phyloP scores from a whole-genome alignment of 2,113 vertebrate genomes.

The Bubo blakistoni region DNA sequence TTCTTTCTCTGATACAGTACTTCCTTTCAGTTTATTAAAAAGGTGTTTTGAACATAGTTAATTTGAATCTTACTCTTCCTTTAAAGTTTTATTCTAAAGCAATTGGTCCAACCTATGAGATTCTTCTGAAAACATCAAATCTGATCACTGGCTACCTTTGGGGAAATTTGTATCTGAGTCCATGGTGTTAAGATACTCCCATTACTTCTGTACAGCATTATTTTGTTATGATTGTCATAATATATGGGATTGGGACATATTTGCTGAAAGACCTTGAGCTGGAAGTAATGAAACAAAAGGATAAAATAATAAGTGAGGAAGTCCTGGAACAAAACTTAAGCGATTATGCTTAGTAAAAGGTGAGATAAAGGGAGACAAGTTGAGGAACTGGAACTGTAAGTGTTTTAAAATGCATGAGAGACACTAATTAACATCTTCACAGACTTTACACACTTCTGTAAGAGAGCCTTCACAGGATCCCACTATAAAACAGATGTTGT shows the following conservation, averaged over 20 bases:
- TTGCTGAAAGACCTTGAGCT: background rate
- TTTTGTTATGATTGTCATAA: background rate
- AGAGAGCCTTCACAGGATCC: background rate
- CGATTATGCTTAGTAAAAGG: background rate
- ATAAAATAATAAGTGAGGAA: background rate
- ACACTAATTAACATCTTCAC: background rate
- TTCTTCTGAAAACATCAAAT: background rate
- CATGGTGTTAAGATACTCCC: background rate
- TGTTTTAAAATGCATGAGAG: background rate
- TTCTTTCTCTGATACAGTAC: background rate
- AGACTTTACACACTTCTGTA: background rate
- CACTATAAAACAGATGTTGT: background rate
- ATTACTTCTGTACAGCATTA: background rate
- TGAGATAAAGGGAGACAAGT: background rate
- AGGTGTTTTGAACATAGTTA: background rate
- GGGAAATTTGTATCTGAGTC: background rate
- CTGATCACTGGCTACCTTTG: accelerated
- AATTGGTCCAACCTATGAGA: background rate
- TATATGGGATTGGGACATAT: background rate
- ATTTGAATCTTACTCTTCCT: background rate
- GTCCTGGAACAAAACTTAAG: background rate
- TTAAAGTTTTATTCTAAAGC: background rate
- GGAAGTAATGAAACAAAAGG: background rate
- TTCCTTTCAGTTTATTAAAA: background rate
- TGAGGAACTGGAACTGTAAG: background rate